Evolutionary conservation across 2,797 vertebrate species (phyloP).

Genomic region (Neomorphus geoffroyi): DNA sequence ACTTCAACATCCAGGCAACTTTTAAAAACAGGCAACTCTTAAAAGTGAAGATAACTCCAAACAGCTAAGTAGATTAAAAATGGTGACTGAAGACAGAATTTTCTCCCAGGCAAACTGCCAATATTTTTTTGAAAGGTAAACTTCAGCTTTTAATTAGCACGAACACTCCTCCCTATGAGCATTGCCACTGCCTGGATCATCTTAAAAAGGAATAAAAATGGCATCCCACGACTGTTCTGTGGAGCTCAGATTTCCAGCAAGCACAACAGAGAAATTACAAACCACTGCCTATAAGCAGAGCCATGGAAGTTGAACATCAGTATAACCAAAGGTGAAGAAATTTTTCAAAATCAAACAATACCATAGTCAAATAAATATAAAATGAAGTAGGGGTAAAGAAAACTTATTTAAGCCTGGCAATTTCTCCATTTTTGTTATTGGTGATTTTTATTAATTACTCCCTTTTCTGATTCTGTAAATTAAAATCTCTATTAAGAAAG

Average conservation of each 20-base stretch:
- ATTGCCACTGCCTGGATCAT: constrained; percentile 6
- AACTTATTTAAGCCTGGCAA: neutral
- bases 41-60: constrained; percentile 31
- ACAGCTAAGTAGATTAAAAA: constrained; percentile 55
- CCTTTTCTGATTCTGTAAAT: constrained; percentile 1
- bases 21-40: constrained; percentile 34
- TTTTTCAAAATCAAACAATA: neutral
- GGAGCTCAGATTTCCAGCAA: neutral
- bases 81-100: constrained; percentile 45
- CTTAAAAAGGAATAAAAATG: constrained; percentile 58
- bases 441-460: neutral
- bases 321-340: neutral
- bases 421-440: neutral
- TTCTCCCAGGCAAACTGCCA: constrained; percentile 50
- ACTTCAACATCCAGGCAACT: constrained; percentile 42
- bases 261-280: neutral
- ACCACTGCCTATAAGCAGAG: neutral
- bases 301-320: neutral
- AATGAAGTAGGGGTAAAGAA: neutral
- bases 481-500: constrained; percentile 17
- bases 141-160: constrained; percentile 67
- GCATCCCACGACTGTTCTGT: neutral
- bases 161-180: constrained; percentile 36
- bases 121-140: constrained; percentile 57
- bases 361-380: neutral